Conservation (phyloP, 2,113 vertebrate genomes). For the Eurystomus gularis region DNA sequence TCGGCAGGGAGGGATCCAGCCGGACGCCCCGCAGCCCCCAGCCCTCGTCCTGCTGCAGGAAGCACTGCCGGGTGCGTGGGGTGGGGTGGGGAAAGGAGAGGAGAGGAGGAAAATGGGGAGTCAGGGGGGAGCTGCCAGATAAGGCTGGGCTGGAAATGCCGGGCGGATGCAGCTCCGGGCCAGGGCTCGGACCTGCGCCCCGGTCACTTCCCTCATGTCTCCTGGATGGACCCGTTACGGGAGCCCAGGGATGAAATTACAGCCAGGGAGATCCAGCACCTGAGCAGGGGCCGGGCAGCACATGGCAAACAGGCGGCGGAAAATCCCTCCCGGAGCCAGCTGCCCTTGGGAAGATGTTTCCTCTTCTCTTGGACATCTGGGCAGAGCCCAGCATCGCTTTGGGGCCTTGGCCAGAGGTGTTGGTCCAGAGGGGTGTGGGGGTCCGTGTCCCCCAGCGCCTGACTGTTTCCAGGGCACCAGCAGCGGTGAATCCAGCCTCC, state of each 20-base stretch:
- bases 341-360: neutral
- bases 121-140: neutral
- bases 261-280: constrained; percentile 29
- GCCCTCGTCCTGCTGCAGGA: constrained; percentile 43
- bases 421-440: accelerated
- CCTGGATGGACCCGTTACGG: neutral
- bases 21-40: constrained; percentile 1
- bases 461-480: neutral
- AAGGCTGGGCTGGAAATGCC: neutral
- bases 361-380: neutral
- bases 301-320: neutral
- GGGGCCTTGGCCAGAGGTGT: accelerated
- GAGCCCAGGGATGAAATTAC: constrained; percentile 9
- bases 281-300: neutral
- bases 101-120: constrained; percentile 35
- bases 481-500: neutral
- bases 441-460: neutral
- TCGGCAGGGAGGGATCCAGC: constrained; percentile 5
- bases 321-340: constrained; percentile 11
- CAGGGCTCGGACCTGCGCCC: neutral
- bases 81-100: constrained; percentile 2
- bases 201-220: constrained; percentile 26
- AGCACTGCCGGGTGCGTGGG: neutral
- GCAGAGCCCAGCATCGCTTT: neutral
- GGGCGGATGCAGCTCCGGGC: constrained; percentile 35